A percentile compares a stretch with the other conserved stretches of the same genome.
phyloP scores from a whole-genome alignment of 2,113 vertebrate species.

The Rhinolophus sinicus region DNA sequence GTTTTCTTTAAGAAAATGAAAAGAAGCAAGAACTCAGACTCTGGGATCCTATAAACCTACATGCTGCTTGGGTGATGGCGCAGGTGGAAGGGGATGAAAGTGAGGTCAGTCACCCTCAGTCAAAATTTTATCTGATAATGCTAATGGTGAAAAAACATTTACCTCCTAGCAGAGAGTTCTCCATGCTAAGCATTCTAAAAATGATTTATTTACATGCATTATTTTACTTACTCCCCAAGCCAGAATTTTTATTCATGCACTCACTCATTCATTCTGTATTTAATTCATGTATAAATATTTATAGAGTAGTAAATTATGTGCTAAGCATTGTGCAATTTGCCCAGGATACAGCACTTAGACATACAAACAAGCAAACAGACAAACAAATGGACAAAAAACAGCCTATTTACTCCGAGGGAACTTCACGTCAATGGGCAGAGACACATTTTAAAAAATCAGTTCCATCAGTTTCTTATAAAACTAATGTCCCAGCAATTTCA shows the following conservation, averaged over 20 bases:
- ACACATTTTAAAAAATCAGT: background rate
- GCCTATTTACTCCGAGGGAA: background rate
- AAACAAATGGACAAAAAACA: slow-evolving; percentile 39
- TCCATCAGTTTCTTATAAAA: background rate
- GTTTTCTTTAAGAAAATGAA: background rate
- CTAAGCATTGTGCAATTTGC: background rate
- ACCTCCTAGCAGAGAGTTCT: background rate
- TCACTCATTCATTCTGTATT: slow-evolving; percentile 58
- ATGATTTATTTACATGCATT: slow-evolving; percentile 45
- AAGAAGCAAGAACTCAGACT: background rate
- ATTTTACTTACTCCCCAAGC: slow-evolving; percentile 56
- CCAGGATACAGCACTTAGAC: background rate
- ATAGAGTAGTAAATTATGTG: slow-evolving; percentile 56
- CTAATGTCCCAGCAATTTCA: background rate
- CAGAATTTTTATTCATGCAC: slow-evolving; percentile 48
- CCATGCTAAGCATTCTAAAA: background rate
- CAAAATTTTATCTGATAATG: background rate
- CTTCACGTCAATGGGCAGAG: background rate
- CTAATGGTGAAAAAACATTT: background rate
- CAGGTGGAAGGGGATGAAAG: background rate
- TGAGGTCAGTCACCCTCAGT: background rate
- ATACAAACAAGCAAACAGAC: slow-evolving; percentile 45
- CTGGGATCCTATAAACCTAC: background rate
- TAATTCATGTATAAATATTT: slow-evolving; percentile 72
- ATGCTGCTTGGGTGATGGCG: background rate